These are phyloP conservation scores for Plebejus argus DNA, from an alignment of 2,888 invertebrate species.

Conservation along the genomic window DNA sequence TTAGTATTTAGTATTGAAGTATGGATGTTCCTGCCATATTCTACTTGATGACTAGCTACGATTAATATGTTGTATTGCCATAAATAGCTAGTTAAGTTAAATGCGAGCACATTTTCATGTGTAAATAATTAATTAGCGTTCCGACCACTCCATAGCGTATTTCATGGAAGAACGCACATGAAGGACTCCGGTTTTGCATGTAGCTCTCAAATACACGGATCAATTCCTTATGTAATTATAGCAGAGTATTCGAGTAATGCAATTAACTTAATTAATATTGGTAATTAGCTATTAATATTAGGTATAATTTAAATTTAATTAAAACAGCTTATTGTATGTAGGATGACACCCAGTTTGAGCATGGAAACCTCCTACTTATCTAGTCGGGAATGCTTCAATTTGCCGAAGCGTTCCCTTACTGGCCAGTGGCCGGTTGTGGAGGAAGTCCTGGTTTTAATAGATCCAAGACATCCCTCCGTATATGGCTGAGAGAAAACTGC, in stretches of 20 bases:
- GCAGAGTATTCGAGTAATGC: background rate
- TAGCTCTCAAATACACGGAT: background rate
- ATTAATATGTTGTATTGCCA: background rate
- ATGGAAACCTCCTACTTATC: too few relatives aligned
- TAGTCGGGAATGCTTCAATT: too few relatives aligned
- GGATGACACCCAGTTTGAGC: too few relatives aligned
- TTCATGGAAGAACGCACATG: background rate
- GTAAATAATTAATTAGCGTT: conserved; percentile 10
- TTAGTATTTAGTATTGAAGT: too few relatives aligned
- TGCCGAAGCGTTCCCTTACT: too few relatives aligned
- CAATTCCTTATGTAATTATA: background rate
- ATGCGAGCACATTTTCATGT: background rate
- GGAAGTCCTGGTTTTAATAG: too few relatives aligned
- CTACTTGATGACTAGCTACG: too few relatives aligned
- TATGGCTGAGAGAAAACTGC: too few relatives aligned
- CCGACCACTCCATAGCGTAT: background rate
- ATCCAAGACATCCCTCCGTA: too few relatives aligned
- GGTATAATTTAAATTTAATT: background rate
- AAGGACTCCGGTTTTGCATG: background rate
- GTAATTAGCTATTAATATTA: background rate
- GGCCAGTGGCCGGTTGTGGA: too few relatives aligned
- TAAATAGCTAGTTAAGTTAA: background rate
- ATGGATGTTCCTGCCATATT: too few relatives aligned
- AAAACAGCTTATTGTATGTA: too few relatives aligned
- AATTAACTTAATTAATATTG: conserved; percentile 2